Base-by-base conservation (phyloP, 2,797 vertebrate genomes). In the Alosa sapidissima region DNA sequence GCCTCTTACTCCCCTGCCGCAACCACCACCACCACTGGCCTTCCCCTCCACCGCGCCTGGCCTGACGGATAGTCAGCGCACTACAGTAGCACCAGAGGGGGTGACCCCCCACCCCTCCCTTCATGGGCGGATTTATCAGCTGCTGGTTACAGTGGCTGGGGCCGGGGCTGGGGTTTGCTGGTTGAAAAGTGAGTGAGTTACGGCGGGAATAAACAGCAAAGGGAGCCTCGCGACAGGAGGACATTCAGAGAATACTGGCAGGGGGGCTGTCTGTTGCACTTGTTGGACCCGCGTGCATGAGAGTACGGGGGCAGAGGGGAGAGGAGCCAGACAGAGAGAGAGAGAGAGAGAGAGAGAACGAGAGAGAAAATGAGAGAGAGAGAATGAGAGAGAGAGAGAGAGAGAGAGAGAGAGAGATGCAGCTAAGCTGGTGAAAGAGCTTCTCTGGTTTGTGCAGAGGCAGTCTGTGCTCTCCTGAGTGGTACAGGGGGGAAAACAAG, bases 71-170 rank as follows among this genome's bases (percentile, higher is more conserved):
- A 72, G 14, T 16, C 24, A 9, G 28, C 65, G 4, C 9, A 10
- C 65, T 60, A 84, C 81, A 81, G n/a, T 58, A 19, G 48, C 81
- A 87, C 84, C 87, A 84, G 60, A 81, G 84, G 81, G 85, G 84
- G 84, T 90, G 75, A 90, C 19, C 60, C 19, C 19, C 19, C 60
- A 24, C 19, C 36, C 68, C 33, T 81, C 82, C 82, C 4, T 88
- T 89, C 81, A 86, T 62, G 65, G 83, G 21, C 52, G 82, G 84
- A 88, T 89, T 89, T 89, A 88, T 90, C 81, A 81, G 86, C 16
- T 49, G 36, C 52, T 48, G 7, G 8, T 75, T 75, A 45, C 68
- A 16, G 36, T 14, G 5, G 68, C 68, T 72, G 65, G 33, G 13
- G 36, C 36, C 5, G 28, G 28, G 28, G 28, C 28, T 28, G 16